Evolutionary conservation across 2,797 vertebrate genomes (phyloP), one percentile per base, ranked within the genome.

Genomic region (Alauda arvensis): DNA sequence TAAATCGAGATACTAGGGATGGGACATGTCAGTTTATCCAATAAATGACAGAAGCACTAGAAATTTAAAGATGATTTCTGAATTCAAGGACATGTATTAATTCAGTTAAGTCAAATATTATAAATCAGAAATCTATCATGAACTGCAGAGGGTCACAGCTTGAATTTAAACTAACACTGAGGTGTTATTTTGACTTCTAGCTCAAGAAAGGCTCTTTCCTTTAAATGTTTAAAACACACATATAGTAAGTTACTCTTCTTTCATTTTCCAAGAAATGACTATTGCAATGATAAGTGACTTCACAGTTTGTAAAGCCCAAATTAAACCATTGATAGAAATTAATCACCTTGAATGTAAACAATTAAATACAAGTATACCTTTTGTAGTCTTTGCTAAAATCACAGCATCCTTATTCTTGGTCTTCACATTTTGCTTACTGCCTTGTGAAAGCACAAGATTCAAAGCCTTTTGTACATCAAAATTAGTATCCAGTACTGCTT

Each of bases 401-500:
- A 87, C 45, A 75, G 94, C 75, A 28, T 97, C 96, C 77, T 97
- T 95, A 80, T 83, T 94, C 94, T 79, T 95, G 76, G 91, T 94
- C 86, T 97, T 97, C 91, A 85, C 39, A 71, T 85, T 95, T 86
- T 95, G 94, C 90, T 96, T 96, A 85, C 94, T 94, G 68, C 97
- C 97, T 94, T 98, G 97, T 56, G 98, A 97, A 93, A 99, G 97
- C 56, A 99, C 95, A 66, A 97, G 88, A 79, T 99, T 98, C 93
- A 99, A 97, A 77, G 99, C 98, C 95, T 95, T 98, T 78, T 99
- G 97, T 63, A 98, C 96, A 95, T 99, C 98, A 87, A 98, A 99
- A 88, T 97, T 97, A 91, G 96, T 97, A 83, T 95, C 97, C 84
- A 99, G 93, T 57, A 98, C 96, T 56, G 98, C 98, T 96, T 98